A percentile compares a stretch with the other conserved stretches of the same genome.
These are phyloP conservation scores for Sebastes miniatus DNA, from an alignment of 2,797 vertebrate genomes.

Conservation along the genomic window DNA sequence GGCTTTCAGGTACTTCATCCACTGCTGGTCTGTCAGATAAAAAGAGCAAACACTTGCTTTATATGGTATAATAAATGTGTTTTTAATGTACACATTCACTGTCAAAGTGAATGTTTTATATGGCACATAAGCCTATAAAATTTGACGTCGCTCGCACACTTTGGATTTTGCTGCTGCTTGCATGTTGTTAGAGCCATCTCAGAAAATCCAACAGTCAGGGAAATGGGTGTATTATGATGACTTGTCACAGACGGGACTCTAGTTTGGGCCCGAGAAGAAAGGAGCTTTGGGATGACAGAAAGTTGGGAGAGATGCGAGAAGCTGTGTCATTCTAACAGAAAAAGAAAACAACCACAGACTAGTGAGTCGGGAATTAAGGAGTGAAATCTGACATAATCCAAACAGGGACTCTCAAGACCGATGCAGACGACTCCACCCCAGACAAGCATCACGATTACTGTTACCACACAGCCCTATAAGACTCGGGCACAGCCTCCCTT, in stretches of 20 bases:
- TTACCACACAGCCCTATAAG: constrained; percentile 8
- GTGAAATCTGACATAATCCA: constrained; percentile 53
- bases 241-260: constrained; percentile 25
- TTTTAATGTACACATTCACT: constrained; percentile 11
- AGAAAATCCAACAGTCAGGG: constrained; percentile 15
- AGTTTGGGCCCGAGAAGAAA: constrained; percentile 54
- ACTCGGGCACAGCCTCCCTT: neutral
- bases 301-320: constrained; percentile 41
- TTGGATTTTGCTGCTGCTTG: constrained; percentile 12
- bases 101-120: constrained; percentile 18
- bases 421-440: constrained; percentile 39
- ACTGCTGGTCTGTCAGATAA: neutral
- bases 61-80: constrained; percentile 11
- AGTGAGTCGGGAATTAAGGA: constrained; percentile 38
- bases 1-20: too few species aligned
- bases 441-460: constrained; percentile 23
- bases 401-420: constrained; percentile 20
- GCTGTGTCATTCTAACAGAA: constrained; percentile 35
- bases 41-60: constrained; percentile 8
- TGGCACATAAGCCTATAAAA: neutral
- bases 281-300: constrained; percentile 54
- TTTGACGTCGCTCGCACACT: neutral
- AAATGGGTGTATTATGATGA: constrained; percentile 37
- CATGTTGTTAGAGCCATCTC: constrained; percentile 3
- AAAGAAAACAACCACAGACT: constrained; percentile 4